A percentile compares a stretch with the other conserved stretches of the same genome.
phyloP scores from a whole-genome alignment of 2,888 invertebrate species.

The Acanthopleura granulata region DNA sequence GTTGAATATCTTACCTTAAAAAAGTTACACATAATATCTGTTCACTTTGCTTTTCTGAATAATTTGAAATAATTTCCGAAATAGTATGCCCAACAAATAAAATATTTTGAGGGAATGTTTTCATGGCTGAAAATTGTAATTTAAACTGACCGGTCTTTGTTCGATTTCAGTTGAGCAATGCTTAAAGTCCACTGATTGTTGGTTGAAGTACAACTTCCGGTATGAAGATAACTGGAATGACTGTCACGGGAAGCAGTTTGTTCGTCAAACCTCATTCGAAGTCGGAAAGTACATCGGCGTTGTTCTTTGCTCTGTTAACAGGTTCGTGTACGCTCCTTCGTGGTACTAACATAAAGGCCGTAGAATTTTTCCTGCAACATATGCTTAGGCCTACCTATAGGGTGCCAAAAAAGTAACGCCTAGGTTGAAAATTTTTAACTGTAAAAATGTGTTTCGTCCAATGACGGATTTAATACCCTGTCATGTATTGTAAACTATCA shows the following conservation, averaged over 20 bases:
- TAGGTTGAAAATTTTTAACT: too few relatives aligned
- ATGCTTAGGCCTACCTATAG: too few relatives aligned
- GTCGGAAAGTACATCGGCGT: slow-evolving; percentile 13
- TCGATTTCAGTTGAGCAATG: slow-evolving; percentile 10
- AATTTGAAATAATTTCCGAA: background rate
- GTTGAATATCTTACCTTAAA: background rate
- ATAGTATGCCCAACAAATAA: too few relatives aligned
- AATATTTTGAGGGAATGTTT: too few relatives aligned
- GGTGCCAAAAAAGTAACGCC: too few relatives aligned
- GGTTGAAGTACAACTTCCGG: slow-evolving; percentile 7
- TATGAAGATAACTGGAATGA: slow-evolving; percentile 19
- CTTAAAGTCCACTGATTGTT: slow-evolving; percentile 7
- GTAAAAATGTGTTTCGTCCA: too few relatives aligned
- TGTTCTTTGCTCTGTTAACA: slow-evolving; percentile 9
- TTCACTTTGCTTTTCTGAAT: background rate
- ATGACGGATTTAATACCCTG: too few relatives aligned
- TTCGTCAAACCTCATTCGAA: background rate
- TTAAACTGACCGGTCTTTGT: background rate
- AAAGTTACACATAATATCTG: background rate
- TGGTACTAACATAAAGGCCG: too few relatives aligned
- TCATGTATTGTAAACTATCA: too few relatives aligned
- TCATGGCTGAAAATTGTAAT: background rate
- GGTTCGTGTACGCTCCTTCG: background rate
- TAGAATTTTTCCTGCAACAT: too few relatives aligned
- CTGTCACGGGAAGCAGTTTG: slow-evolving; percentile 14